phyloP scores from a whole-genome alignment of 2,113 vertebrate genomes.

The Petrocephalus microphthalmus region DNA sequence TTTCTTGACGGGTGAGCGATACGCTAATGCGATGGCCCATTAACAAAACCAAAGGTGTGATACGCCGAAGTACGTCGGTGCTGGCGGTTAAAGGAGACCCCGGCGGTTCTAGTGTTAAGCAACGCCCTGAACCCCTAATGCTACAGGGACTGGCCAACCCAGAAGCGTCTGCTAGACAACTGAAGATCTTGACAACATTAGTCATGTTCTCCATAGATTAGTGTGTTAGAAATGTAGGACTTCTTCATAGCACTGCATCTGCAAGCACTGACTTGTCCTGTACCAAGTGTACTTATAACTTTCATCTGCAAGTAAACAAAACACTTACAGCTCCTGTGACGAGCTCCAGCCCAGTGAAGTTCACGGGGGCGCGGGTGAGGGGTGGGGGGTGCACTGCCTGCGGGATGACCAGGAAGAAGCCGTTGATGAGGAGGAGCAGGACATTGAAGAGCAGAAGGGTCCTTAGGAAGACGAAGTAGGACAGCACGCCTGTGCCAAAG shows the following conservation, averaged over 20 bases:
- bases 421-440: conserved; percentile 64
- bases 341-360: conserved; percentile 72
- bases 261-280: not conserved
- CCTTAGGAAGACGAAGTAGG: conserved; percentile 89
- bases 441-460: conserved; percentile 75
- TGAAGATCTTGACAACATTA: not conserved
- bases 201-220: not conserved
- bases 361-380: rapidly evolving
- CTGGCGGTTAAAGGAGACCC: too few species aligned
- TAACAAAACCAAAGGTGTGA: too few species aligned
- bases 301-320: not conserved
- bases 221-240: too few species aligned
- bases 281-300: not conserved
- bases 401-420: conserved; percentile 66
- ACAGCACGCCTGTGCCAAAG: conserved; percentile 86
- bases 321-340: conserved; percentile 79
- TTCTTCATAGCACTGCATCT: not conserved
- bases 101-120: too few species aligned
- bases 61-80: too few species aligned
- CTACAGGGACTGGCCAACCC: not conserved
- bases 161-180: not conserved
- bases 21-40: too few species aligned
- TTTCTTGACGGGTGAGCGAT: too few species aligned
- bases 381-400: conserved; percentile 61
- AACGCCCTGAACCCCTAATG: not conserved